phyloP scores from a whole-genome alignment of 1,140 invertebrate species.

The Calliphora vicina region DNA sequence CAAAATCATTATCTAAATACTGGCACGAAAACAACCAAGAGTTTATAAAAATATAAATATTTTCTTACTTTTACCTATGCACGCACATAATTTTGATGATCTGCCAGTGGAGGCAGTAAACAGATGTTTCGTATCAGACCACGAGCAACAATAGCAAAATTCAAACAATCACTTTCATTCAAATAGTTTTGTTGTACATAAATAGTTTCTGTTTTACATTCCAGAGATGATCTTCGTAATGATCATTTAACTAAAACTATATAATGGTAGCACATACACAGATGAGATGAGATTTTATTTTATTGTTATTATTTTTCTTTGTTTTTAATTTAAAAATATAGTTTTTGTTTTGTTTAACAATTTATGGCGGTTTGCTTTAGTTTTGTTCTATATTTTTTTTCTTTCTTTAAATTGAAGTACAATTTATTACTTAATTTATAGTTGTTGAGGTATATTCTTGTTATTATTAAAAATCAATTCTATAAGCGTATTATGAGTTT shows the following conservation, averaged over 20 bases:
- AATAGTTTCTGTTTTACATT: background rate
- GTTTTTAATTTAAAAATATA: background rate
- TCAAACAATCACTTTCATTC: background rate
- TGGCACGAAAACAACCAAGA: background rate
- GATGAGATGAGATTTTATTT: background rate
- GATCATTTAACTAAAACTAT: background rate
- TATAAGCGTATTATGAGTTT: background rate
- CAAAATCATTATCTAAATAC: no score
- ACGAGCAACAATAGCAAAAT: background rate
- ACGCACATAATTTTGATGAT: background rate
- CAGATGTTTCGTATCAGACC: constrained; percentile 3
- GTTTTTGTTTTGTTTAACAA: background rate
- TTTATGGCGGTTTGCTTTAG: background rate
- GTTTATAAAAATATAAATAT: background rate
- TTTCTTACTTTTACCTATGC: background rate
- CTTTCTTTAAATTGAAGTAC: background rate
- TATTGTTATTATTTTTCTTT: background rate
- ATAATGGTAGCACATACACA: background rate
- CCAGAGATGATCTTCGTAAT: background rate
- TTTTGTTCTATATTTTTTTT: background rate
- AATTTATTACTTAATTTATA: constrained; percentile 8
- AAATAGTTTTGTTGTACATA: background rate
- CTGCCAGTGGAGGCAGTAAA: background rate
- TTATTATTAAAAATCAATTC: background rate
- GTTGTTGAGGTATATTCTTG: background rate